Evolutionary conservation across 2,113 vertebrate species (phyloP).

Genomic region (Equus quagga): DNA sequence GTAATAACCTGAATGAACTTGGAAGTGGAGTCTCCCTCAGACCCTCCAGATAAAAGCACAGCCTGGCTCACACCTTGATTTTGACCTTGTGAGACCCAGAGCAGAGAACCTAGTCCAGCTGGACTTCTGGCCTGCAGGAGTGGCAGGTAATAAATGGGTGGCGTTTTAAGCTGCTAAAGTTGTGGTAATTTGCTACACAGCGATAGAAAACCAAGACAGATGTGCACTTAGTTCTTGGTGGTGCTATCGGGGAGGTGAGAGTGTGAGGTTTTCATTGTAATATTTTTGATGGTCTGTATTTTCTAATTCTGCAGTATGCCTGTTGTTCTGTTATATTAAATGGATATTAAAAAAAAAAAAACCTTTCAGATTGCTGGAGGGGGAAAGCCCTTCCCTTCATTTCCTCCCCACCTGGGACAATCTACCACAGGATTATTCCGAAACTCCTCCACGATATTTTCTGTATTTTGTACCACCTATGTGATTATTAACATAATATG

Average conservation of each 20-base stretch:
- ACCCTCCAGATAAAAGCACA: not conserved
- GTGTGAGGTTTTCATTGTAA: constrained; percentile 26
- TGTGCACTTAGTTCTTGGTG: not conserved
- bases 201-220: not conserved
- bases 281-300: constrained; percentile 46
- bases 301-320: not conserved
- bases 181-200: not conserved
- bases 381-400: not conserved
- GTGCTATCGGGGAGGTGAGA: not conserved
- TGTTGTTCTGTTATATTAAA: constrained; percentile 1
- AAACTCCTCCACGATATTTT: not conserved
- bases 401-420: not conserved
- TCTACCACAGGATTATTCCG: not conserved
- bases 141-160: not conserved
- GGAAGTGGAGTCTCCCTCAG: not conserved
- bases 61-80: not conserved
- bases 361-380: not conserved
- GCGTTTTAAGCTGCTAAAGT: not conserved
- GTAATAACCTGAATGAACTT: not conserved
- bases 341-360: not conserved
- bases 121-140: not conserved
- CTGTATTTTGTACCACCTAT: not conserved
- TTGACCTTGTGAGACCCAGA: constrained; percentile 23
- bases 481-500: constrained; percentile 39
- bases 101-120: not conserved